Conservation (phyloP, 1,140 invertebrate genomes). For the Yoshiicerus persimilis region DNA sequence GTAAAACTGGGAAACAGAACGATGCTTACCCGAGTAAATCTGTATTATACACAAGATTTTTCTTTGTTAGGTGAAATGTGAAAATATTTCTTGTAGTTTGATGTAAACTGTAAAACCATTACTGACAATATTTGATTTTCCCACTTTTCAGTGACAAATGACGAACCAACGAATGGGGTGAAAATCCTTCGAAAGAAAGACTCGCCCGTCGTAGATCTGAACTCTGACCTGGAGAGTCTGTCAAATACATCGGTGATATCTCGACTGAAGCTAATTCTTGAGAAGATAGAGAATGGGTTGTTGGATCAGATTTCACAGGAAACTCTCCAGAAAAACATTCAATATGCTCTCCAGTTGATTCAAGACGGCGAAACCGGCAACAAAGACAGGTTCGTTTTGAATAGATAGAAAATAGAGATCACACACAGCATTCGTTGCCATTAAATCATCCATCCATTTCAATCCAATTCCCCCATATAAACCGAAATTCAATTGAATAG, state of each 20-base stretch:
- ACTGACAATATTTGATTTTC: not conserved
- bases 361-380: slow-evolving; percentile 37
- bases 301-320: slow-evolving; percentile 39
- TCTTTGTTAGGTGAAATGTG: too few relatives aligned
- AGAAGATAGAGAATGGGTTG: slow-evolving; percentile 41
- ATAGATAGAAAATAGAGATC: not conserved
- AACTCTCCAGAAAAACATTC: slow-evolving; percentile 45
- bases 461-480: not conserved
- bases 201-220: slow-evolving; percentile 41
- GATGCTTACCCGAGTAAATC: too few relatives aligned
- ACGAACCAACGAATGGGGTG: slow-evolving; percentile 48
- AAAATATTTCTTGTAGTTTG: too few relatives aligned
- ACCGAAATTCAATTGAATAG: not conserved
- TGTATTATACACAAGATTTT: too few relatives aligned
- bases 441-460: not conserved
- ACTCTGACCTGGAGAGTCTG: slow-evolving; percentile 34
- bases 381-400: slow-evolving; percentile 29
- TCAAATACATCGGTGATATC: slow-evolving; percentile 35
- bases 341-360: slow-evolving; percentile 46
- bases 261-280: slow-evolving; percentile 45
- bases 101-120: not conserved
- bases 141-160: slow-evolving; percentile 42
- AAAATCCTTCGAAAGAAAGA: slow-evolving; percentile 48
- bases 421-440: not conserved
- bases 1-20: too few relatives aligned